These are phyloP conservation scores for Troides helena DNA, from an alignment of 2,888 invertebrate genomes.

Conservation along the genomic window DNA sequence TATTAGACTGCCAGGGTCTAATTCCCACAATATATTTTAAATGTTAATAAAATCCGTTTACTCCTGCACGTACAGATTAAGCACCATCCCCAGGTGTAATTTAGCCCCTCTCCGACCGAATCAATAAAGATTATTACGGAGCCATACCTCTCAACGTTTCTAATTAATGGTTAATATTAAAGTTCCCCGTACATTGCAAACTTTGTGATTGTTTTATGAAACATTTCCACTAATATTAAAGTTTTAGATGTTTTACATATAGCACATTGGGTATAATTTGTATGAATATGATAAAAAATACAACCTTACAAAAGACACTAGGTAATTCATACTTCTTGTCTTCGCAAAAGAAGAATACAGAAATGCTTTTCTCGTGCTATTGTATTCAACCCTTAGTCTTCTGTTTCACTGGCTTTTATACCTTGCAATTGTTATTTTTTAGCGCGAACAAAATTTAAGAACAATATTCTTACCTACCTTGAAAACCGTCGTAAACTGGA, in stretches of 20 bases:
- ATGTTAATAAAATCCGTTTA: constrained; percentile 2
- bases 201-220: not conserved
- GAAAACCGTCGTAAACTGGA: not conserved
- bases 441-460: not conserved
- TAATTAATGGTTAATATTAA: constrained; percentile 6
- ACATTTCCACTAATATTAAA: not conserved
- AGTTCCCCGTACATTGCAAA: not conserved
- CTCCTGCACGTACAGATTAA: constrained; percentile 17
- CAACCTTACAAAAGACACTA: not conserved
- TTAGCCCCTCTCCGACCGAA: constrained; percentile 9
- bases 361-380: constrained; percentile 4
- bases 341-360: not conserved
- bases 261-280: not conserved
- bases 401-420: constrained; percentile 10
- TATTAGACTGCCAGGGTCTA: too few species aligned
- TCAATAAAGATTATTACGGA: constrained; percentile 25
- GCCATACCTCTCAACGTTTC: constrained; percentile 13
- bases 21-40: not conserved
- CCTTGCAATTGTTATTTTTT: constrained; percentile 9
- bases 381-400: constrained; percentile 11
- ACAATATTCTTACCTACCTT: not conserved
- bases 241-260: not conserved
- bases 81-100: constrained; percentile 14
- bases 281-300: not conserved
- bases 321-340: not conserved